Evolutionary conservation across 2,888 invertebrate genomes (phyloP), one percentile per base, ranked within the genome.

Genomic region (Yponomeuta sedellus): DNA sequence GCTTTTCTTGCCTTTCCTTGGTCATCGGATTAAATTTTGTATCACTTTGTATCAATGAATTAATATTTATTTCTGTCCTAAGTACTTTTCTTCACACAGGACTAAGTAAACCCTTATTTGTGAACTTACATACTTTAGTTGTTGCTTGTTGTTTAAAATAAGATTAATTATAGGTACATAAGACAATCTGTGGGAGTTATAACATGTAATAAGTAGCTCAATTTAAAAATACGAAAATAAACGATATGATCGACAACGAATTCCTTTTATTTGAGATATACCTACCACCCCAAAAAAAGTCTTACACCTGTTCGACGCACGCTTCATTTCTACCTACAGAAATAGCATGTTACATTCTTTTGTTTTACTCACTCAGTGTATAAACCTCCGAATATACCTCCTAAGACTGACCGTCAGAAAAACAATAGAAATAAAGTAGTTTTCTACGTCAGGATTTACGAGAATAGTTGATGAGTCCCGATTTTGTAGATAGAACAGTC

Each of bases 111-210:
- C n/a, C n/a, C 44, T 16, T 52, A 52, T 52, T 52, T 52, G 44
- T 52, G 16, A 4, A 52, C 44, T 52, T 0, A 52, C 34, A 34
- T 8, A 34, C 34, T 8, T 44, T 77, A 76, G 86, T 86, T 88
- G 88, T 89, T 89, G 88, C 88, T 88, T 85, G 85, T 84, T 89
- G 87, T 88, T 89, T 34, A 34, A 85, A 77, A 85, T 78, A 75
- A 79, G 79, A 79, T 81, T 78, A 3, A 52, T 52, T 78, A 81
- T 79, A 82, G 77, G 10, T 73, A 67, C 71, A 72, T 84, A 82
- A 82, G 80, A 76, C 78, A 77, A 75, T 77, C 80, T 81, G 88
- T 89, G 81, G 75, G 79, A 78, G 78, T 75, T 78, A 52, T 52
- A 52, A 16, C 16, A 16, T 52, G 44, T 52, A 52, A 52, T 52